These are phyloP conservation scores for Rhodeus uyekii DNA, from an alignment of 2,797 vertebrate genomes.

Conservation along the genomic window DNA sequence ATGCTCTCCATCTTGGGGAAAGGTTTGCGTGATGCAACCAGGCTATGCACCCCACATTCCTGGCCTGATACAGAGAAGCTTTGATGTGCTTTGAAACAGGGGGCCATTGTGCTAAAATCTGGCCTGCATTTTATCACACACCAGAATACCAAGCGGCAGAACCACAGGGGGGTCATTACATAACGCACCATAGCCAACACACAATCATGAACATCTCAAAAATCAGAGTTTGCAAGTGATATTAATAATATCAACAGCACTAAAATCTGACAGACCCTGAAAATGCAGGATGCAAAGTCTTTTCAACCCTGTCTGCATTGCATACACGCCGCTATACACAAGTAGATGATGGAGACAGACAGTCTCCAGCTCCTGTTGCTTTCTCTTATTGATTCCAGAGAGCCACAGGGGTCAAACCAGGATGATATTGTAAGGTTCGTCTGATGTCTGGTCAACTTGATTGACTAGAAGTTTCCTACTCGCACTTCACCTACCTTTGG, in stretches of 20 bases:
- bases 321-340: not conserved
- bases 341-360: conserved; percentile 47
- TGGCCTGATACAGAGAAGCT: conserved; percentile 64
- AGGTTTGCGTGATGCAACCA: conserved; percentile 41
- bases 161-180: conserved; percentile 60
- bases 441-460: conserved; percentile 1
- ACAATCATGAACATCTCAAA: not conserved
- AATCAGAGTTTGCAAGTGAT: not conserved
- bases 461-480: not conserved
- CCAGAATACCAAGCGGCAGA: conserved; percentile 53
- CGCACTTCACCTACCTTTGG: not conserved
- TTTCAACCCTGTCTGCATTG: not conserved
- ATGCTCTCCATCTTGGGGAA: conserved; percentile 59
- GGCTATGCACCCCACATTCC: conserved; percentile 60
- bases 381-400: conserved; percentile 66
- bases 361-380: conserved; percentile 63
- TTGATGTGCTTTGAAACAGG: conserved; percentile 76
- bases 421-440: conserved; percentile 11
- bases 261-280: not conserved
- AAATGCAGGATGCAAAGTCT: not conserved
- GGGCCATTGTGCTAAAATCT: conserved; percentile 67
- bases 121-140: conserved; percentile 61
- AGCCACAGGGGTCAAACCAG: conserved; percentile 64
- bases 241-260: not conserved
- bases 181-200: conserved; percentile 54